Conservation (phyloP, 2,113 vertebrate species). For the Macquaria australasica region DNA sequence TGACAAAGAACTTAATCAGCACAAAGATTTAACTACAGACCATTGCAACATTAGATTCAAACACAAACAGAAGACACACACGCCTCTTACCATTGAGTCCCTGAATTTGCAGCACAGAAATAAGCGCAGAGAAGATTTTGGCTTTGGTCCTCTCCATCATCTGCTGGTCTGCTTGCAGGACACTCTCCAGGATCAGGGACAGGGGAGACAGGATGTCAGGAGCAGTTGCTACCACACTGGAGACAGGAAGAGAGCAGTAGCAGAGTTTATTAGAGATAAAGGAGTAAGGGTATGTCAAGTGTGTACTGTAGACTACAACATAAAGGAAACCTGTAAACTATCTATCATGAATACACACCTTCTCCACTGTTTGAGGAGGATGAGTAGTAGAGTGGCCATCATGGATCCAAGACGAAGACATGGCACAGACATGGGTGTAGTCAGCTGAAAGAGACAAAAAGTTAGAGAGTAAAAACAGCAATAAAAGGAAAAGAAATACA, state of each 20-base stretch:
- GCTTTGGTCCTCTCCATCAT: slow-evolving; percentile 96
- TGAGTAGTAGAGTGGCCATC: slow-evolving; percentile 92
- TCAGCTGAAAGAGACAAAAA: slow-evolving; percentile 81
- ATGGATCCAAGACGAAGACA: slow-evolving; percentile 95
- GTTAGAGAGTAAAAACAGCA: not conserved
- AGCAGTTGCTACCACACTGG: slow-evolving; percentile 90
- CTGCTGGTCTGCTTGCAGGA: slow-evolving; percentile 93
- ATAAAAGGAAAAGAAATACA: not conserved
- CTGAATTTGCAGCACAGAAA: slow-evolving; percentile 94
- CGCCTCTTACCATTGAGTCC: slow-evolving; percentile 88
- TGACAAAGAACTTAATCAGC: not conserved
- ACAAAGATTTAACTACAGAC: not conserved
- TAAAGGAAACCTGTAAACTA: not conserved
- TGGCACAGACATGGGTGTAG: slow-evolving; percentile 87
- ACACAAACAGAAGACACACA: not conserved
- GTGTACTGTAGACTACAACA: not conserved
- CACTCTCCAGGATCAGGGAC: slow-evolving; percentile 93
- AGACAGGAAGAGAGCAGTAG: not conserved
- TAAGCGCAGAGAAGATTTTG: slow-evolving; percentile 94
- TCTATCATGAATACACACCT: slow-evolving; percentile 80
- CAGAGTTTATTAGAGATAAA: not conserved
- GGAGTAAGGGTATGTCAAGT: not conserved
- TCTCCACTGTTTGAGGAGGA: slow-evolving; percentile 95
- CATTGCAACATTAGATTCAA: not conserved
- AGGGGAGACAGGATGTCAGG: slow-evolving; percentile 91